Conservation (phyloP, 1,140 invertebrate species). For the Neodiprion fabricii region DNA sequence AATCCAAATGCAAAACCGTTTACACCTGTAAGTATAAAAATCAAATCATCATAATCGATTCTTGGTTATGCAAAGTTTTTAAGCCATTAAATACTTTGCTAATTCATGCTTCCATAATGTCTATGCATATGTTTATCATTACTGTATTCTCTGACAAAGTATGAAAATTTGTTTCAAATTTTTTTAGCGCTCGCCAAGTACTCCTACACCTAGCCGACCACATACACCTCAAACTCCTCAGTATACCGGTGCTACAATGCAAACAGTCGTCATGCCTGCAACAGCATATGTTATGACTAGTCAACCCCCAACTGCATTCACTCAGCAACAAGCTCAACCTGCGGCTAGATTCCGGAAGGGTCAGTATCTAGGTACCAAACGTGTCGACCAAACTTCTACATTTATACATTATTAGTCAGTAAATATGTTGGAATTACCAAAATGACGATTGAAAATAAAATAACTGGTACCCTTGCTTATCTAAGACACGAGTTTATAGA, state of each 20-base stretch:
- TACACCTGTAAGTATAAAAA: conserved; percentile 73
- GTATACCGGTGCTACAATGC: conserved; percentile 56
- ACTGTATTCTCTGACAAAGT: conserved; percentile 17
- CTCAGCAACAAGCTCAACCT: conserved; percentile 59
- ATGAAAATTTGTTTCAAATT: conserved; percentile 25
- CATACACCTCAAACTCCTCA: conserved; percentile 86
- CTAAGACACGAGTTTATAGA: too few species aligned
- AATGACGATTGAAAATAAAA: too few species aligned
- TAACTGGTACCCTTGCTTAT: too few species aligned
- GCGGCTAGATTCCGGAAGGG: conserved; percentile 61
- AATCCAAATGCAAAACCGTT: conserved; percentile 88
- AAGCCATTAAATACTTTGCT: conserved; percentile 11
- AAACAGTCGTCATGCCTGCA: conserved; percentile 58
- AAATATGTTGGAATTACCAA: too few species aligned
- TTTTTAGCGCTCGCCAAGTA: conserved; percentile 68
- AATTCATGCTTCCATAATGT: conserved; percentile 16
- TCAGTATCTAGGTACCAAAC: conserved; percentile 40
- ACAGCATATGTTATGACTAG: conserved; percentile 60
- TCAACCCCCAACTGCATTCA: conserved; percentile 60
- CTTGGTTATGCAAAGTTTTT: conserved; percentile 10
- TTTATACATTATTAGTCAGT: too few species aligned
- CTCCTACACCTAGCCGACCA: conserved; percentile 73
- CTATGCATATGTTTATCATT: conserved; percentile 23
- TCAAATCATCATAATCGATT: conserved; percentile 28
- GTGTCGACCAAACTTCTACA: background rate